These are phyloP conservation scores for Sitta carolinensis DNA, from an alignment of 2,797 vertebrate species.

Conservation along the genomic window DNA sequence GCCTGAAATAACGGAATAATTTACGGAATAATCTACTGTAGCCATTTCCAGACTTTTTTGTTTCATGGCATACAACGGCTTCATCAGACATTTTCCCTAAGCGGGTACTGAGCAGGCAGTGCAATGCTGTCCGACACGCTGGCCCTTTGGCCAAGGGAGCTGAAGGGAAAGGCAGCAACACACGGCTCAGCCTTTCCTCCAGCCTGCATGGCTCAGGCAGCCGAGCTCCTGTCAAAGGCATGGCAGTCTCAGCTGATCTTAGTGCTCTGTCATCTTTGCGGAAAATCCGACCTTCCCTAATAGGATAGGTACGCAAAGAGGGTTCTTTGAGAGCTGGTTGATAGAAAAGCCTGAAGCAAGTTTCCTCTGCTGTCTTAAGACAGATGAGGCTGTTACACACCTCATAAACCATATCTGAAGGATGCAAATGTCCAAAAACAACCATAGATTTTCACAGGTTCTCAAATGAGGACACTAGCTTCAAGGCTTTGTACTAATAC, in stretches of 20 bases:
- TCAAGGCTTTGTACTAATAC: neutral
- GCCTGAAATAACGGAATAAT: neutral
- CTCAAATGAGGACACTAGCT: neutral
- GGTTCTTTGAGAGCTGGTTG: neutral
- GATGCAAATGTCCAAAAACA: neutral
- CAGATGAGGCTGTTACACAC: neutral
- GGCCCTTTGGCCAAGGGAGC: neutral
- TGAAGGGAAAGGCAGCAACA: neutral
- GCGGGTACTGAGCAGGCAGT: accelerated
- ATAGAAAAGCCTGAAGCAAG: neutral
- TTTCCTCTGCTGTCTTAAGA: neutral
- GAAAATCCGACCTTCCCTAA: neutral
- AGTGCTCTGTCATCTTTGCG: neutral
- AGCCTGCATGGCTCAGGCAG: neutral
- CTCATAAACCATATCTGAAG: neutral
- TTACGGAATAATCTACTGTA: neutral
- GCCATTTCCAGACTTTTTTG: neutral
- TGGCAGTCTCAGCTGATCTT: neutral
- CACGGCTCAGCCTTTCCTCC: neutral
- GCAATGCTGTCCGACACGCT: neutral
- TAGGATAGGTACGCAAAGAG: neutral
- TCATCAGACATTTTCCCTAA: neutral
- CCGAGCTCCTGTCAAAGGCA: neutral
- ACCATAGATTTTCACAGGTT: neutral
- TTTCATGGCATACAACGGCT: neutral